A percentile compares a stretch with the other conserved stretches of the same genome.
Conservation (phyloP, 2,797 vertebrate genomes). For the Hyperoplus immaculatus region DNA sequence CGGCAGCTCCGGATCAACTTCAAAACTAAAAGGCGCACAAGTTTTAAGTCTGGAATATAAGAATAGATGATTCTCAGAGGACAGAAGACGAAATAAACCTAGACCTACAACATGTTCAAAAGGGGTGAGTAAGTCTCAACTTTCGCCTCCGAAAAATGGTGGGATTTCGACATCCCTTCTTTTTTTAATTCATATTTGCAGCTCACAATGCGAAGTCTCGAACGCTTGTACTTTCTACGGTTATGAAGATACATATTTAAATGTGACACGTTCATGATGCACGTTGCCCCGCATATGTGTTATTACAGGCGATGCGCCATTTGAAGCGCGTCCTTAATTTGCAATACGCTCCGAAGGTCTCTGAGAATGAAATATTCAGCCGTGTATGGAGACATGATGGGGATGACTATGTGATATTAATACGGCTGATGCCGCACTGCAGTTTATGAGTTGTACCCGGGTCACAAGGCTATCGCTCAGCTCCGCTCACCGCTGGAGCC, state of each 20-base stretch:
- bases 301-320: conserved; percentile 61
- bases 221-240: conserved; percentile 14
- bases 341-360: conserved; percentile 47
- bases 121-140: conserved; percentile 81
- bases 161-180: neutral
- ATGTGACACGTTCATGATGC: conserved; percentile 43
- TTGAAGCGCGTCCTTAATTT: conserved; percentile 58
- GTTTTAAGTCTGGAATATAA: conserved; percentile 84
- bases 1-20: conserved; percentile 70
- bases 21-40: conserved; percentile 64
- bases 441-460: conserved; percentile 85
- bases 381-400: conserved; percentile 67
- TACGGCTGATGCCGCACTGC: conserved; percentile 87
- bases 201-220: neutral
- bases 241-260: conserved; percentile 45
- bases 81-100: conserved; percentile 73
- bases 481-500: conserved; percentile 46
- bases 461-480: conserved; percentile 75
- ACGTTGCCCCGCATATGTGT: conserved; percentile 50
- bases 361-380: conserved; percentile 77
- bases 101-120: conserved; percentile 86
- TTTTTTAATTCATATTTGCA: neutral
- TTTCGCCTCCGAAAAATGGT: conserved; percentile 26
- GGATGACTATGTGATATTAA: conserved; percentile 78
- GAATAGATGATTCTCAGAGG: conserved; percentile 83